Evolutionary conservation across 2,113 vertebrate species (phyloP).

Genomic region (Podiceps cristatus): DNA sequence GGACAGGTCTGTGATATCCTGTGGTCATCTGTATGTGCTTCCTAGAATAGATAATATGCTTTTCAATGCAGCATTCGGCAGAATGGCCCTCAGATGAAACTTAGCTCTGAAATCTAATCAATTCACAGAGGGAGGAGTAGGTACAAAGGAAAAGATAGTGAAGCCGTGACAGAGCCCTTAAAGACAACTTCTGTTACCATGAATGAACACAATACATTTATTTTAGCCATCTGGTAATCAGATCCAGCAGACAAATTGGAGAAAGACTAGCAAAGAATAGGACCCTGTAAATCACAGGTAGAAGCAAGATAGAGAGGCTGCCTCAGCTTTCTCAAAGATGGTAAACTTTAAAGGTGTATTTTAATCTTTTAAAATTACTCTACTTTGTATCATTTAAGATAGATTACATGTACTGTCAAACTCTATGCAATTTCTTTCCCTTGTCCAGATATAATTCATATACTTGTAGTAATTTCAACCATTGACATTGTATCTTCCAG

Average conservation of each 20-base stretch:
- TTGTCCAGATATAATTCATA: slow-evolving; percentile 12
- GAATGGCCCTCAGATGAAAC: slow-evolving; percentile 17
- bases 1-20: background rate
- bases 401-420: slow-evolving; percentile 10
- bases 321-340: background rate
- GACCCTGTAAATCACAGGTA: slow-evolving; percentile 24
- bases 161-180: slow-evolving; percentile 5
- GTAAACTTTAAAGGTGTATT: slow-evolving; percentile 12
- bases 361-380: slow-evolving; percentile 20
- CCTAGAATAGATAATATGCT: background rate
- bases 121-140: slow-evolving; percentile 26
- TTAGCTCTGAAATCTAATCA: slow-evolving; percentile 34
- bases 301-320: slow-evolving; percentile 1
- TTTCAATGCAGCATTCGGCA: slow-evolving; percentile 19
- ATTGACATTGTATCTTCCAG: slow-evolving; percentile 22
- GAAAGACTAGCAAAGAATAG: background rate
- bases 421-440: background rate
- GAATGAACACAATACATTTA: slow-evolving; percentile 41
- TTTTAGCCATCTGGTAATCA: slow-evolving; percentile 67
- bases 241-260: slow-evolving; percentile 38
- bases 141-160: slow-evolving; percentile 30
- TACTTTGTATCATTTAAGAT: background rate
- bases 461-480: slow-evolving; percentile 26
- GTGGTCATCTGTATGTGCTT: slow-evolving; percentile 13
- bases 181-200: slow-evolving; percentile 51